phyloP scores from a whole-genome alignment of 2,113 vertebrate genomes.

The Thamnophis sirtalis region DNA sequence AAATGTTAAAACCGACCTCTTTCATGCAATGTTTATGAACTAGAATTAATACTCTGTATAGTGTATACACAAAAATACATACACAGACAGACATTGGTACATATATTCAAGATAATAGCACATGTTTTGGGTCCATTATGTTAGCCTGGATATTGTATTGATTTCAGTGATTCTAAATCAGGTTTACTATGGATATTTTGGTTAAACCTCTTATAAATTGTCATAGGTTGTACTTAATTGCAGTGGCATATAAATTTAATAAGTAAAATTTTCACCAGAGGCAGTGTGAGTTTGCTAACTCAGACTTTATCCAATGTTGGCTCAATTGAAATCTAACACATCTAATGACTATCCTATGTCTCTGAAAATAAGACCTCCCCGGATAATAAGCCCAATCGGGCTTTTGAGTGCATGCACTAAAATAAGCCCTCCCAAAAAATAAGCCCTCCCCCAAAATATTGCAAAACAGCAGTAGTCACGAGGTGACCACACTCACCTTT shows the following conservation, averaged over 20 bases:
- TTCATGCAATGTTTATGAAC: not conserved
- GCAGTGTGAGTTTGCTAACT: not conserved
- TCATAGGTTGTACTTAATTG: not conserved
- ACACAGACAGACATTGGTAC: not conserved
- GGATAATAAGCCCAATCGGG: too few species aligned
- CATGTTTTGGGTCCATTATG: not conserved
- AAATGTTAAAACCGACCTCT: not conserved
- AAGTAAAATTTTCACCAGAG: not conserved
- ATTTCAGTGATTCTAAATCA: not conserved
- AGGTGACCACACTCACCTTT: too few species aligned
- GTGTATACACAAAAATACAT: not conserved
- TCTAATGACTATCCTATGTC: not conserved
- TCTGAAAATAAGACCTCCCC: too few species aligned
- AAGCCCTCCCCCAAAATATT: too few species aligned
- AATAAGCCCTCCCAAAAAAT: too few species aligned
- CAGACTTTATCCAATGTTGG: not conserved
- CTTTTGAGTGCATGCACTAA: too few species aligned
- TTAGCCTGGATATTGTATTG: not conserved
- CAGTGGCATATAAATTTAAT: not conserved
- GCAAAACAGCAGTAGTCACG: too few species aligned
- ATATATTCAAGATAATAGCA: not conserved
- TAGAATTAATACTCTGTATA: not conserved
- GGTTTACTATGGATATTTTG: not conserved
- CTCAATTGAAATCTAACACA: not conserved
- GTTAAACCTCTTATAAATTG: not conserved